A percentile compares a stretch with the other conserved stretches of the same genome.
phyloP scores from a whole-genome alignment of 2,797 vertebrate species.

The Clarias laeviceps region DNA sequence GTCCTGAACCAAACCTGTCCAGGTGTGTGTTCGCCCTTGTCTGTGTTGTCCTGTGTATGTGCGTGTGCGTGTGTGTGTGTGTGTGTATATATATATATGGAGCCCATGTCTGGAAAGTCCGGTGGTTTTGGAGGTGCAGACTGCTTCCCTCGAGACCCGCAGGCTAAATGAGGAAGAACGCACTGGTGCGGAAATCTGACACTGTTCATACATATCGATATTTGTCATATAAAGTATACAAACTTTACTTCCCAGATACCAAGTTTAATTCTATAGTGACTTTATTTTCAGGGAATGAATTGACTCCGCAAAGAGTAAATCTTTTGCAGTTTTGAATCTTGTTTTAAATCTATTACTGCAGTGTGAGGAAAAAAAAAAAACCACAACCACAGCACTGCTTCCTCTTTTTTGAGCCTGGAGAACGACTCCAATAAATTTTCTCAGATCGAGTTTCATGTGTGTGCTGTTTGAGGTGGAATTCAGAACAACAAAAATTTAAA shows the following conservation, averaged over 20 bases:
- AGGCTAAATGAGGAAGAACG: slow-evolving; percentile 55
- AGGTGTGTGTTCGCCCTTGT: slow-evolving; percentile 64
- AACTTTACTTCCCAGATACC: background rate
- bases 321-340: background rate
- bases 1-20: slow-evolving; percentile 58
- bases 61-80: slow-evolving; percentile 49
- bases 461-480: background rate
- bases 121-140: slow-evolving; percentile 65
- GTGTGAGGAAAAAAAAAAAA: background rate
- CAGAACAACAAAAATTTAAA: background rate
- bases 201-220: background rate
- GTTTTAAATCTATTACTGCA: slow-evolving; percentile 3
- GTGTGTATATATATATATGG: slow-evolving; percentile 30
- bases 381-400: slow-evolving; percentile 30
- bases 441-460: slow-evolving; percentile 3
- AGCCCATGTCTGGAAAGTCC: slow-evolving; percentile 74
- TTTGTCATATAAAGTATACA: background rate
- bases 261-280: background rate
- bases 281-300: background rate
- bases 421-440: slow-evolving; percentile 2
- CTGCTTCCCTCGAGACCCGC: slow-evolving; percentile 64
- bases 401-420: slow-evolving; percentile 24
- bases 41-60: slow-evolving; percentile 38
- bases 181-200: slow-evolving; percentile 24
- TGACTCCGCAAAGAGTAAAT: background rate